Evolutionary conservation across 2,797 vertebrate genomes (phyloP).

Genomic region (Diplodus sargus): DNA sequence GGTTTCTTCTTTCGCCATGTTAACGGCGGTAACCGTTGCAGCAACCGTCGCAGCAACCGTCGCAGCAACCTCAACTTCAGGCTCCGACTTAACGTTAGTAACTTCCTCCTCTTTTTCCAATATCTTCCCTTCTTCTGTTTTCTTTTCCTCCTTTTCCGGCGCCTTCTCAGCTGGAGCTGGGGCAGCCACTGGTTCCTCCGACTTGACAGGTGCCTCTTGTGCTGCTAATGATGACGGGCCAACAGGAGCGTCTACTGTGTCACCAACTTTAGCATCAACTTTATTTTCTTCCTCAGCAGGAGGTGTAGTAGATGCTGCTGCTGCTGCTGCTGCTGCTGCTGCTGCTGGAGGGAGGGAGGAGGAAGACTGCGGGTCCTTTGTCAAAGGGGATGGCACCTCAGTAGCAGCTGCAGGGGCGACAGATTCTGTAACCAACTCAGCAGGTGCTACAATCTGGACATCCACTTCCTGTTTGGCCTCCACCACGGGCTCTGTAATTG

Average conservation of each 20-base stretch:
- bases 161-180: constrained; percentile 31
- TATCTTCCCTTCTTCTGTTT: constrained; percentile 49
- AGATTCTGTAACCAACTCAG: constrained; percentile 52
- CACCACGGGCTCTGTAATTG: constrained; percentile 54
- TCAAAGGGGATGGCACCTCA: constrained; percentile 66
- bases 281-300: constrained; percentile 48
- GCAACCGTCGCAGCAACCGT: not conserved
- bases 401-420: constrained; percentile 58
- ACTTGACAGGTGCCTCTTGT: constrained; percentile 64
- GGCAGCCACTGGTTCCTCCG: constrained; percentile 52
- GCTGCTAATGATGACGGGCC: constrained; percentile 51
- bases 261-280: constrained; percentile 52
- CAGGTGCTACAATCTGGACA: constrained; percentile 39
- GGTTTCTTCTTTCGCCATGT: constrained; percentile 49
- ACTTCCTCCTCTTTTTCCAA: constrained; percentile 60
- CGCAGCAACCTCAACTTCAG: constrained; percentile 40
- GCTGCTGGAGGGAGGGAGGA: constrained; percentile 54
- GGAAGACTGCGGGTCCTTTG: constrained; percentile 73
- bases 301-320: constrained; percentile 38
- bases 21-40: not conserved
- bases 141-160: constrained; percentile 56
- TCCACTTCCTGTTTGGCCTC: constrained; percentile 66
- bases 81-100: constrained; percentile 25
- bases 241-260: constrained; percentile 80
- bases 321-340: constrained; percentile 40